These are phyloP conservation scores for Agelas oroides DNA, from an alignment of 37 sponge, comb jelly and placozoan species.

Conservation along the genomic window DNA sequence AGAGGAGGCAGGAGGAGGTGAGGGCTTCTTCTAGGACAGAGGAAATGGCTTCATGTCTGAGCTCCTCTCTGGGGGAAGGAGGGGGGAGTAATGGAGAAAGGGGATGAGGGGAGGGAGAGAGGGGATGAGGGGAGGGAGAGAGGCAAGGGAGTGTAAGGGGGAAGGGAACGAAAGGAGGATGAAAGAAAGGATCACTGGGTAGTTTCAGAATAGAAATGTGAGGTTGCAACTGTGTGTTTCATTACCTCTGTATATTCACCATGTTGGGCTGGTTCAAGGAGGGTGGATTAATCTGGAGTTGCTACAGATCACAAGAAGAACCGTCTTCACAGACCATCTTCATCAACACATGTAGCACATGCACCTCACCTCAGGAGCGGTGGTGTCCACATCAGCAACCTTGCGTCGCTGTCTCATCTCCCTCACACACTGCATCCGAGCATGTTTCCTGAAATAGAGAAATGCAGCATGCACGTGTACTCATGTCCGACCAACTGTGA, in stretches of 20 bases:
- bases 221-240: no score
- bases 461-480: no score
- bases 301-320: no score
- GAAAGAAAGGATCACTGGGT: not conserved
- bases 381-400: no score
- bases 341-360: no score
- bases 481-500: no score
- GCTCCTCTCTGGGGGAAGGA: conserved; percentile 16
- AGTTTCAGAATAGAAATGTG: no score
- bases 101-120: not conserved
- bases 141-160: not conserved
- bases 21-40: conserved; percentile 25
- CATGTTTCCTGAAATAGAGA: not conserved
- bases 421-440: conserved; percentile 5
- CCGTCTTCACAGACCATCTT: no score
- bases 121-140: not conserved
- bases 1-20: conserved; percentile 26
- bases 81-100: not conserved
- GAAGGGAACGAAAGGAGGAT: no score
- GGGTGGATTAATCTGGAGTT: no score
- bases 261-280: no score
- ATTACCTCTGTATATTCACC: not conserved
- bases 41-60: conserved; percentile 19
- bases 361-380: no score
- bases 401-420: not conserved